phyloP scores from a whole-genome alignment of 1,140 invertebrate genomes.

The Scaptomyza hsui region DNA sequence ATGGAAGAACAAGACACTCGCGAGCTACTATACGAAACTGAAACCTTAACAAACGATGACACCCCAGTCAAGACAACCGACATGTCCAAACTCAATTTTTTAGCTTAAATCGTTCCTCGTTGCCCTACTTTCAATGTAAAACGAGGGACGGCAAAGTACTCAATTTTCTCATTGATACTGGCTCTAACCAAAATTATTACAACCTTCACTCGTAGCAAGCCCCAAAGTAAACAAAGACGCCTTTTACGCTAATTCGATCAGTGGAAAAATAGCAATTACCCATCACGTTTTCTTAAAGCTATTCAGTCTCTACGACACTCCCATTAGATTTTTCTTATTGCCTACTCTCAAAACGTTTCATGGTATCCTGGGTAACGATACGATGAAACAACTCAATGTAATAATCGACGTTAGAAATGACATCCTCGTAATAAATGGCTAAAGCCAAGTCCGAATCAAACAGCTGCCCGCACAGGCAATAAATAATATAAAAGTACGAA shows the following conservation, averaged over 20 bases:
- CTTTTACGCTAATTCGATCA: conserved; percentile 11
- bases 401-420: no score
- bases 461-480: no score
- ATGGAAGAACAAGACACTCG: no score
- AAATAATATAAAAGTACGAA: no score
- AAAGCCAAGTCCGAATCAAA: no score
- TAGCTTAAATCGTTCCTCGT: conserved; percentile 3
- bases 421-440: no score
- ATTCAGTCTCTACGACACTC: neutral
- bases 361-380: neutral
- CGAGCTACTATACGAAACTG: no score
- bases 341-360: neutral
- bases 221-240: conserved; percentile 2
- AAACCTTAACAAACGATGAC: no score
- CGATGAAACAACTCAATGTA: no score
- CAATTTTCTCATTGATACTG: no score
- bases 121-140: conserved; percentile 4
- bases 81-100: no score
- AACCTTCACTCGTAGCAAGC: conserved; percentile 2
- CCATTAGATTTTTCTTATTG: conserved; percentile 4
- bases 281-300: conserved; percentile 1
- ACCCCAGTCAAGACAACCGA: no score
- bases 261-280: conserved; percentile 8
- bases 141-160: conserved; percentile 15
- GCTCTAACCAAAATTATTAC: conserved; percentile 11